Conservation (phyloP, 1,140 invertebrate species). For the Drosophila albomicans region DNA sequence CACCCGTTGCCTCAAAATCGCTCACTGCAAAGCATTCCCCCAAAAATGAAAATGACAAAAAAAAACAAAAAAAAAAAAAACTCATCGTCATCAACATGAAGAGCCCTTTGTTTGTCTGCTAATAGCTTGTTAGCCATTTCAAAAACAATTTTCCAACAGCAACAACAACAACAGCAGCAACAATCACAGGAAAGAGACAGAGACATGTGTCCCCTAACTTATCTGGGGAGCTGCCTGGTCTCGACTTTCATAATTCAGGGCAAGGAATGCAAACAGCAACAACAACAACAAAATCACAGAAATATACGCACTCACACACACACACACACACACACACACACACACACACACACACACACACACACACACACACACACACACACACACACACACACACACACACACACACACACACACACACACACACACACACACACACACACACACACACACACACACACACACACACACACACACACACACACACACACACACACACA, state of each 20-base stretch:
- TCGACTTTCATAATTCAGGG: constrained; percentile 60
- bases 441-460: neutral
- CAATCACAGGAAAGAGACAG: constrained; percentile 25
- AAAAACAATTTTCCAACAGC: constrained; percentile 77
- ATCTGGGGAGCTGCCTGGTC: constrained; percentile 8
- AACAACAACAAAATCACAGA: constrained; percentile 26
- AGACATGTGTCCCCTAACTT: constrained; percentile 62
- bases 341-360: constrained; percentile 4
- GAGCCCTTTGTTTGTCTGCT: constrained; percentile 74
- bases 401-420: constrained; percentile 6
- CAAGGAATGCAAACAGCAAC: constrained; percentile 10
- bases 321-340: constrained; percentile 21
- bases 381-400: constrained; percentile 6
- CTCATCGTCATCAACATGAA: constrained; percentile 54
- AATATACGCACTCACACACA: neutral
- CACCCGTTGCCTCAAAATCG: neutral
- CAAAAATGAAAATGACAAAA: constrained; percentile 1
- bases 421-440: constrained; percentile 5
- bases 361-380: constrained; percentile 6
- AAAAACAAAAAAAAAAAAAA: constrained; percentile 4
- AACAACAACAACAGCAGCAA: constrained; percentile 45
- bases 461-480: constrained; percentile 1
- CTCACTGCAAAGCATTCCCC: neutral
- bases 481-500: constrained; percentile 3
- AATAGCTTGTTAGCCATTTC: constrained; percentile 82